Evolutionary conservation across 2,888 invertebrate species (phyloP), one percentile per base, ranked within the genome.

Genomic region (Agrochola macilenta): DNA sequence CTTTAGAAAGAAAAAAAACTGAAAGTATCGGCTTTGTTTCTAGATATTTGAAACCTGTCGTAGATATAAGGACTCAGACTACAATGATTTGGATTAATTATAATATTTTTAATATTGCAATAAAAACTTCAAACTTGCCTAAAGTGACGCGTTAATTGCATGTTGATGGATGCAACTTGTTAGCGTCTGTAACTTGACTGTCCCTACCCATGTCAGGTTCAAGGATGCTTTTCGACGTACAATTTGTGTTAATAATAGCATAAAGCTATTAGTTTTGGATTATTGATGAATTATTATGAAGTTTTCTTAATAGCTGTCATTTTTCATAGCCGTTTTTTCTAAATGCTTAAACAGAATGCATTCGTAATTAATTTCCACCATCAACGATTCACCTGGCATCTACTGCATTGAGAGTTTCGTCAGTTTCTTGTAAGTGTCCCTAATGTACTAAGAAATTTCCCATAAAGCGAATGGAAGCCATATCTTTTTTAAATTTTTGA

Each of bases 281-380:
- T 39, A 52, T 64, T 65, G 23, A 69, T 80, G 69, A 57, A 80
- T 75, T 20, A 46, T 49, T 30, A 61, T n/a, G 8, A 65, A 30
- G 17, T 60, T 66, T 54, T 39, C 5, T 49, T 80, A 12, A 49
- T 39, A 3, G 9, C 8, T 11, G 23, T n/a, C 0, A 70, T 70
- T 69, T 66, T 61, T n/a, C 26, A 46, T 8, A 60, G 3, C 4
- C 5, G 11, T 17, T 12, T 23, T n/a, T 30, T 43, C 1, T 14
- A n/a, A 57, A 39, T 49, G 2, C 3, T 70, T 70, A 26, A 20
- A n/a, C 8, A 23, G 17, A 11, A 7, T 78, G 39, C n/a, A 64
- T 78, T 49, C 0, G 14, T 49, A 0, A 35, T 58, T 30, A 7
- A 23, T 78, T 78, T 57, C 39, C 54, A 52, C 11, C 17, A 14